Evolutionary conservation across 2,888 invertebrate genomes (phyloP).

Genomic region (Theretra japonica): DNA sequence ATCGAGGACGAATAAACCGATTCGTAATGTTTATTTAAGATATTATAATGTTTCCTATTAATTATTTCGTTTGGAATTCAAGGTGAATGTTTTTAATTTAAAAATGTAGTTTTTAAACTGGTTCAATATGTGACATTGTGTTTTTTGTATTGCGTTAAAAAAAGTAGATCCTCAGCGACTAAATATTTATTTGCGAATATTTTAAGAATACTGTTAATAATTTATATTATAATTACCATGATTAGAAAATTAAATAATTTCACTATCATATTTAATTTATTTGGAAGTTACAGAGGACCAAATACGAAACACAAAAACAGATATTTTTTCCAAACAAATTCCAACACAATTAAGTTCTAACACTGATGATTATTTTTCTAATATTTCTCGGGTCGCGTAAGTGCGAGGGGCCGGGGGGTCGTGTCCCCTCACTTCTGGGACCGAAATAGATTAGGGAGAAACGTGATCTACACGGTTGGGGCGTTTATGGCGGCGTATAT

Average conservation of each 20-base stretch:
- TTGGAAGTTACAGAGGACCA: no score
- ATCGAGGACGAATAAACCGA: background rate
- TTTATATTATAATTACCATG: no score
- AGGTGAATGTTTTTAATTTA: background rate
- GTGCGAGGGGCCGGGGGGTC: conserved; percentile 9
- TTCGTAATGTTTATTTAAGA: background rate
- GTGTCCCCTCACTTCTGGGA: conserved; percentile 6
- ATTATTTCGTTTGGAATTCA: conserved; percentile 9
- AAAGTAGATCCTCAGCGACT: no score
- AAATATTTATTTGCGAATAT: no score
- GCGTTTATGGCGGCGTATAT: conserved; percentile 25
- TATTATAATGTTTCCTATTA: background rate
- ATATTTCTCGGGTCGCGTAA: background rate
- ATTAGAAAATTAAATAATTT: no score
- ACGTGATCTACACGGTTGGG: conserved; percentile 23
- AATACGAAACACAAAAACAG: no score
- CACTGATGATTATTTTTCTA: conserved; percentile 11
- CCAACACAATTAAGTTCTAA: background rate
- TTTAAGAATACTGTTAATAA: no score
- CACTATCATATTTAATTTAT: no score
- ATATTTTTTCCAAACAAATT: background rate
- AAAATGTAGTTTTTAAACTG: background rate
- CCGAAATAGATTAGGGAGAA: conserved; percentile 26
- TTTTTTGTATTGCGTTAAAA: background rate
- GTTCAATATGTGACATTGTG: background rate